Evolutionary conservation across 1,140 invertebrate species (phyloP), one percentile per base, ranked within the genome.

Genomic region (Hyposmocoma kahamanoa): DNA sequence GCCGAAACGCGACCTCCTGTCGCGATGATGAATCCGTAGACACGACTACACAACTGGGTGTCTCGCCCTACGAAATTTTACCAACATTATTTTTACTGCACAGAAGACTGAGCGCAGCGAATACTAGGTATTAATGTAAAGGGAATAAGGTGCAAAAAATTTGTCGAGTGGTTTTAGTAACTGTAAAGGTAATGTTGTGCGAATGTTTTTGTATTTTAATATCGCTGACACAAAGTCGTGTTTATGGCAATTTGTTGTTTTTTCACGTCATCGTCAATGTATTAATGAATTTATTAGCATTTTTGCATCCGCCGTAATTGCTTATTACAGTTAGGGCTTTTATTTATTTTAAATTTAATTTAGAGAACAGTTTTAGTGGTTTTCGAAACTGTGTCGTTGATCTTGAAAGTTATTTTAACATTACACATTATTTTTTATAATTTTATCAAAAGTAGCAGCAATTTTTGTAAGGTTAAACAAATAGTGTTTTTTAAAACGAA

Each of bases 131-230:
- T 36, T 36, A 15, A 48, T 28, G 0, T 0, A 2, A n/a, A 42
- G 9, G 2, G 0, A 8, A 47, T 62, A 67, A 38, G 42, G 50
- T 50, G 39, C 5, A 54, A 32, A 50, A 42, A 1, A 36, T 36
- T 36, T 15, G 15, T 65, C 4, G n/a, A 5, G 18, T 45, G 28
- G 2, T 47, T 56, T 34, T 9, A 17, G 9, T 36, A 51, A 50
- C 17, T 8, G 22, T 22, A 47, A 42, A 18, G 36, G 22, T 44
- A 53, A 55, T 4, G 6, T 57, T 54, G 57, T 28, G 19, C 10
- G 41, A 52, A 63, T 45, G 50, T 69, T 65, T 72, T 67, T 61
- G 59, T 63, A 62, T 78, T 75, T 78, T 79, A 76, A 79, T 79
- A 80, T 77, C 59, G 59, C 58, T 50, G 62, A 68, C 64, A 63